Evolutionary conservation across 30 jellyfish, hydroid and myxozoan genomes (phyloP).

Genomic region (Aurelia aurita complex sp. Pacific): DNA sequence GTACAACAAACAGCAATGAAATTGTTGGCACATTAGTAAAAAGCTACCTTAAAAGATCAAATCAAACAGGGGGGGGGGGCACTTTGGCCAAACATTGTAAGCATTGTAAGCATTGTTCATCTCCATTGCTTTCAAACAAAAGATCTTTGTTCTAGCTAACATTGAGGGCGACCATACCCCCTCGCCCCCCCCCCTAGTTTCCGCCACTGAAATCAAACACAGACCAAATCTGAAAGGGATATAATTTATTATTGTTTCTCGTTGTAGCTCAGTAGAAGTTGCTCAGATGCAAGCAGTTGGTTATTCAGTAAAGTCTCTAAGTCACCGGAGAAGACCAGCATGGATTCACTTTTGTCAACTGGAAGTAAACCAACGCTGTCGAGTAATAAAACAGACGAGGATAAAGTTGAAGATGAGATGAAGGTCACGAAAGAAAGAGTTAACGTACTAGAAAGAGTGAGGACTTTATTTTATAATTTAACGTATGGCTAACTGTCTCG

Average conservation of each 20-base stretch:
- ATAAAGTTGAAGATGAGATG: conserved; percentile 49
- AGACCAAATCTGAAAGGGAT: background rate
- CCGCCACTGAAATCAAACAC: background rate
- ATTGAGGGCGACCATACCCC: no score
- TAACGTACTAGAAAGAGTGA: conserved; percentile 30
- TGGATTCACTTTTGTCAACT: background rate
- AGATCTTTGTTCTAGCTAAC: no score
- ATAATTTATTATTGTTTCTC: background rate
- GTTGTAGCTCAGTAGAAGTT: conserved; percentile 47
- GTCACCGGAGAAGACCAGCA: background rate
- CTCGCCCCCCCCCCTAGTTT: background rate
- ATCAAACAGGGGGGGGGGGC: no score
- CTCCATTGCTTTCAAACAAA: no score
- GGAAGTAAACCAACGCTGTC: background rate
- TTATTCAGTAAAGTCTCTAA: background rate
- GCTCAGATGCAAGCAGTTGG: conserved; percentile 68
- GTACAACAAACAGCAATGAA: no score
- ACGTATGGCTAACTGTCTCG: no score
- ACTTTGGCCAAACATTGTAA: no score
- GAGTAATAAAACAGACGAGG: conserved; percentile 50
- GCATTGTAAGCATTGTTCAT: no score
- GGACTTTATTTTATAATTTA: no score
- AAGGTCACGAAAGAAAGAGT: conserved; percentile 21
- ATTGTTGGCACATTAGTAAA: no score
- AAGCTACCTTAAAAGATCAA: no score